Conservation (phyloP, 2,888 invertebrate genomes). For the Campopleginae sp. region DNA sequence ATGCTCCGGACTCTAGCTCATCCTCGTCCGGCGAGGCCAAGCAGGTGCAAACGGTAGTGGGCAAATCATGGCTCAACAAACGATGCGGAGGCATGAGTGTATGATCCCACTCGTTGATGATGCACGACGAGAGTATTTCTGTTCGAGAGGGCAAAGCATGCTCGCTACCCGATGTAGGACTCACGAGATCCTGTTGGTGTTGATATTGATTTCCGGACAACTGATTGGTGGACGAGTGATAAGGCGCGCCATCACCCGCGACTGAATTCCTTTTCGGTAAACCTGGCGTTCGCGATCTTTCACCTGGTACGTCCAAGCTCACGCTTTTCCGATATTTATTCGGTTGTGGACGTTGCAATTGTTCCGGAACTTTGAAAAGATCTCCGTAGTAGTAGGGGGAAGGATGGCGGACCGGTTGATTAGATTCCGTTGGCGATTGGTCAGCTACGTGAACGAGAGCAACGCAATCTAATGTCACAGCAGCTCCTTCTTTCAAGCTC, state of each 20-base stretch:
- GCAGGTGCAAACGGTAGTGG: slow-evolving; percentile 89
- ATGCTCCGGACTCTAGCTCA: slow-evolving; percentile 85
- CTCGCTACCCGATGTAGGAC: slow-evolving; percentile 78
- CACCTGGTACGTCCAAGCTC: slow-evolving; percentile 90
- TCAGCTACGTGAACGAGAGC: slow-evolving; percentile 80
- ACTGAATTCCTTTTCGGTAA: slow-evolving; percentile 89
- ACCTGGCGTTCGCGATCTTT: slow-evolving; percentile 86
- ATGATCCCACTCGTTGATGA: slow-evolving; percentile 83
- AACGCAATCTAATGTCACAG: slow-evolving; percentile 76
- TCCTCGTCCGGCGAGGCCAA: slow-evolving; percentile 87
- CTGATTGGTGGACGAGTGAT: slow-evolving; percentile 67
- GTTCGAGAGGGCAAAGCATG: slow-evolving; percentile 75
- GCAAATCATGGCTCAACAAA: slow-evolving; percentile 86
- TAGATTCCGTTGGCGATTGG: slow-evolving; percentile 86
- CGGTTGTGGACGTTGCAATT: slow-evolving; percentile 84
- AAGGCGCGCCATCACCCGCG: slow-evolving; percentile 88
- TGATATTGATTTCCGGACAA: slow-evolving; percentile 72
- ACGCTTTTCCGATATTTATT: slow-evolving; percentile 88
- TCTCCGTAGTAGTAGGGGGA: slow-evolving; percentile 95
- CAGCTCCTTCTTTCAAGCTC: slow-evolving; percentile 65
- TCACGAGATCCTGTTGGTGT: slow-evolving; percentile 75
- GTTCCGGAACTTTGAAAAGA: slow-evolving; percentile 86
- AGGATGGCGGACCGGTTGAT: slow-evolving; percentile 87
- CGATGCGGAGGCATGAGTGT: slow-evolving; percentile 91
- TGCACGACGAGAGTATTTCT: slow-evolving; percentile 82